These are phyloP conservation scores for Limnephilus auricula DNA, from an alignment of 2,888 invertebrate species.

Conservation along the genomic window DNA sequence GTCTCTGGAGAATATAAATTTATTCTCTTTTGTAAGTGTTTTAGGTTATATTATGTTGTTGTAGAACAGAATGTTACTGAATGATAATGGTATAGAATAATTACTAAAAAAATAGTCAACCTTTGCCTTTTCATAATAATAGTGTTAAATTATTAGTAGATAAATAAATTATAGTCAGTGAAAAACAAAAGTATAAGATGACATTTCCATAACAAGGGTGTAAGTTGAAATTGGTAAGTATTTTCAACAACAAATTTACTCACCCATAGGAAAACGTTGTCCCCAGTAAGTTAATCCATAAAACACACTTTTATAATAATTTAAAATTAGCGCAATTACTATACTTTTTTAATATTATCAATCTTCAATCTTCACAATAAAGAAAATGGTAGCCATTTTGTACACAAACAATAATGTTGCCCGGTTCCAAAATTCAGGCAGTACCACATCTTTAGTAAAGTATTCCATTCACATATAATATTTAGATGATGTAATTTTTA, in stretches of 20 bases:
- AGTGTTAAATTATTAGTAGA: not conserved
- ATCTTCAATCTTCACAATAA: not conserved
- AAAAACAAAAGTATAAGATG: not conserved
- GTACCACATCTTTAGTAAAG: not conserved
- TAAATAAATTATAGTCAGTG: not conserved
- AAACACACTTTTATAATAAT: conserved; percentile 11
- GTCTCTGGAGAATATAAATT: not conserved
- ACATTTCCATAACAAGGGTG: not conserved
- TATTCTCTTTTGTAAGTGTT: not conserved
- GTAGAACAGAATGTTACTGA: not conserved
- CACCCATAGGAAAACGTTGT: conserved; percentile 15
- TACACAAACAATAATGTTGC: conserved; percentile 35
- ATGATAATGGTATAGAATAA: not conserved
- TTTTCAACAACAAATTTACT: not conserved
- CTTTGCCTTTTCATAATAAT: not conserved
- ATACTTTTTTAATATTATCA: not conserved
- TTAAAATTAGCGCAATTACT: not conserved
- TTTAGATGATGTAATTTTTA: not conserved
- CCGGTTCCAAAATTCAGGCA: not conserved
- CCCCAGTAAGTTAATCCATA: not conserved
- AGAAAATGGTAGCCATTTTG: conserved; percentile 22
- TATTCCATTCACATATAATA: not conserved
- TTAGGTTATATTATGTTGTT: not conserved
- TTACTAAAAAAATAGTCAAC: not conserved
- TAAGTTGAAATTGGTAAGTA: not conserved